These are phyloP conservation scores for Stylophora pistillata DNA, from an alignment of 64 coral and sea anemone genomes.

Conservation along the genomic window DNA sequence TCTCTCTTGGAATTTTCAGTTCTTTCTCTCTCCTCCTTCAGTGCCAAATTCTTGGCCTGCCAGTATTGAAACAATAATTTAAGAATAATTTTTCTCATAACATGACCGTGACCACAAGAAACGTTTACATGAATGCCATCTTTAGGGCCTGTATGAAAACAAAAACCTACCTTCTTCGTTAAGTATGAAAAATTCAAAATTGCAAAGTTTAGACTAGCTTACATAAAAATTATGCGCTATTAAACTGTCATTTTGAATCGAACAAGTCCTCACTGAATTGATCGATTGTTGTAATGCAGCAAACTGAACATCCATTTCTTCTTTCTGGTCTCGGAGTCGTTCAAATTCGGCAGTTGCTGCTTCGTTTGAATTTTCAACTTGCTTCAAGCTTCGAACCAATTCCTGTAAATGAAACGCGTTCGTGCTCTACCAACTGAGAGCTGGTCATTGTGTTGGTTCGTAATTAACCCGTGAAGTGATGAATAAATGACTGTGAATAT, in stretches of 20 bases:
- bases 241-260: not conserved
- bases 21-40: constrained; percentile 22
- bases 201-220: too few relatives aligned
- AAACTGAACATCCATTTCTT: constrained; percentile 54
- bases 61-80: not conserved
- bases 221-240: not conserved
- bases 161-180: too few relatives aligned
- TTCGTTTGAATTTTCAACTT: constrained; percentile 46
- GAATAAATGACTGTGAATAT: too few relatives aligned
- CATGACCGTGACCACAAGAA: too few relatives aligned
- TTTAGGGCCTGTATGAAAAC: too few relatives aligned
- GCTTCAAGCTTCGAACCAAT: constrained; percentile 45
- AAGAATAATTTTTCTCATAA: too few relatives aligned
- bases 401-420: constrained; percentile 15
- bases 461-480: too few relatives aligned
- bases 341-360: constrained; percentile 50
- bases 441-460: too few relatives aligned
- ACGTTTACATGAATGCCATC: not conserved
- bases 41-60: constrained; percentile 3
- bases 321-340: constrained; percentile 45
- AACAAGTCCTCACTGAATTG: not conserved
- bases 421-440: too few relatives aligned
- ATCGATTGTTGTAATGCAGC: constrained; percentile 40
- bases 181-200: too few relatives aligned
- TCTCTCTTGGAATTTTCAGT: constrained; percentile 4